Evolutionary conservation across 2,888 invertebrate species (phyloP).

Genomic region (Catocala sponsa): DNA sequence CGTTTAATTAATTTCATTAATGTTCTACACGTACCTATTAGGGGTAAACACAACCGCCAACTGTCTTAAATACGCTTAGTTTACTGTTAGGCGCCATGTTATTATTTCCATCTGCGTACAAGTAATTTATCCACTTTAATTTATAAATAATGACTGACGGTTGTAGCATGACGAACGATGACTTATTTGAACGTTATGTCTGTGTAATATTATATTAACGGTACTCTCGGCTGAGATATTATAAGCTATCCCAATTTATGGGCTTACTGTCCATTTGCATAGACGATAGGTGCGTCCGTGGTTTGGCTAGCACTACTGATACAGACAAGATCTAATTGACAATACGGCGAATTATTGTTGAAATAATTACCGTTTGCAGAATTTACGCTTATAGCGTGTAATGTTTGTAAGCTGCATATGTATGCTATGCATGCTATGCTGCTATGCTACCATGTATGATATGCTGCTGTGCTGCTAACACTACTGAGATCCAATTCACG

Average conservation of each 20-base stretch:
- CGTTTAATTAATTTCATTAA: too few species aligned
- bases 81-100: conserved; percentile 31
- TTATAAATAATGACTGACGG: conserved; percentile 45
- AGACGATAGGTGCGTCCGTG: conserved; percentile 36
- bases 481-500: conserved; percentile 22
- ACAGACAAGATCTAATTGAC: conserved; percentile 23
- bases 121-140: conserved; percentile 45
- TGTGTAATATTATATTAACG: conserved; percentile 76
- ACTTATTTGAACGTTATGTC: conserved; percentile 73
- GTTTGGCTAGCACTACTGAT: conserved; percentile 15
- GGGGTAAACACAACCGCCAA: too few species aligned
- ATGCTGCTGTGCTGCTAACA: too few species aligned
- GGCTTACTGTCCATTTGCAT: conserved; percentile 60
- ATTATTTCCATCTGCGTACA: conserved; percentile 35
- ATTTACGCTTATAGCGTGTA: too few species aligned
- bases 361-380: too few species aligned
- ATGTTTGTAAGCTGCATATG: background rate
- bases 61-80: conserved; percentile 16
- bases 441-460: too few species aligned
- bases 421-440: background rate
- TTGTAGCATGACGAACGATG: conserved; percentile 71
- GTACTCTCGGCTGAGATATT: conserved; percentile 60
- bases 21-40: too few species aligned
- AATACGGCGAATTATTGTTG: conserved; percentile 10
- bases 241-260: conserved; percentile 72